Evolutionary conservation across 2,888 invertebrate genomes (phyloP).

Genomic region (Hydrotaea cyrtoneurina): DNA sequence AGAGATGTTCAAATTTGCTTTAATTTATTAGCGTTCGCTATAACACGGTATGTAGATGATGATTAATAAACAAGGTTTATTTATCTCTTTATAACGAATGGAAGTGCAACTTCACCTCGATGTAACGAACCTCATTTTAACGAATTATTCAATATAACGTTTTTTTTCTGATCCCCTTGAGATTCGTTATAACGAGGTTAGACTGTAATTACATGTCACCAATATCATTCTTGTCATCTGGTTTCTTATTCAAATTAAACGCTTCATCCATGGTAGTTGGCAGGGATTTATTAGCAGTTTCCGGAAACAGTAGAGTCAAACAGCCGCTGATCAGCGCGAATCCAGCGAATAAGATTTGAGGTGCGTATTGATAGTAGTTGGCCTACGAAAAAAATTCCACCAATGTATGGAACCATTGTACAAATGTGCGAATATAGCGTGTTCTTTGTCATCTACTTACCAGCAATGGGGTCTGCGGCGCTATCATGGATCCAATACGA

Average conservation of each 20-base stretch:
- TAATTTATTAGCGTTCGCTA: too few relatives aligned
- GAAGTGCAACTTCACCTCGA: too few relatives aligned
- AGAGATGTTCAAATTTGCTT: too few relatives aligned
- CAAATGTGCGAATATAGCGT: not conserved
- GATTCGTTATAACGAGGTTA: too few relatives aligned
- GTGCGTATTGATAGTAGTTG: conserved; percentile 81
- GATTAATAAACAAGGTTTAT: too few relatives aligned
- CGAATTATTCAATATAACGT: too few relatives aligned
- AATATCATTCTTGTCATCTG: not conserved
- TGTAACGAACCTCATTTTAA: too few relatives aligned
- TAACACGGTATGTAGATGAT: too few relatives aligned
- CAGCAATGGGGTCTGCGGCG: conserved; percentile 86
- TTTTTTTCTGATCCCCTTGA: too few relatives aligned
- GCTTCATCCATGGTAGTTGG: conserved; percentile 85
- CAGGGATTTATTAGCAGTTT: conserved; percentile 84
- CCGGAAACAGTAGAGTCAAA: conserved; percentile 84
- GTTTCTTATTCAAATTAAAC: conserved; percentile 65
- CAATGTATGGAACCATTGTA: not conserved
- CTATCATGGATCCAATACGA: conserved; percentile 85
- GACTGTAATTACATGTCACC: too few relatives aligned
- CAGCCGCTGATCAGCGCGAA: conserved; percentile 83
- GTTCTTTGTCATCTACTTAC: conserved; percentile 66
- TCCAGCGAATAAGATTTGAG: conserved; percentile 84
- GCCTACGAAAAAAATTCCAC: conserved; percentile 70
- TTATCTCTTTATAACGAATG: too few relatives aligned